phyloP scores from a whole-genome alignment of 2,797 vertebrate species.

The Coregonus sp. region DNA sequence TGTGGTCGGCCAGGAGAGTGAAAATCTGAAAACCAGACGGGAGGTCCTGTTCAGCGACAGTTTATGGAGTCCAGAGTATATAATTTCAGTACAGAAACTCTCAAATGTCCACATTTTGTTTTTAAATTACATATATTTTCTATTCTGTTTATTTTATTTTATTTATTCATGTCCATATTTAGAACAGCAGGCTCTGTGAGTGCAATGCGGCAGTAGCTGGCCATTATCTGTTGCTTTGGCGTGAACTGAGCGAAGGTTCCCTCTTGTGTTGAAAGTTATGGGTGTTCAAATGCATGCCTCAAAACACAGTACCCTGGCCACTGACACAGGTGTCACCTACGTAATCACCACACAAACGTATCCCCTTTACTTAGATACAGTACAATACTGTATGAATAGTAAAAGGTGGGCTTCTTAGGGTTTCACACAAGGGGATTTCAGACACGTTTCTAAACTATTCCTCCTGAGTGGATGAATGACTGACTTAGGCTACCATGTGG shows the following conservation, averaged over 20 bases:
- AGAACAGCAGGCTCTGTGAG: neutral
- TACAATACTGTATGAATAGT: neutral
- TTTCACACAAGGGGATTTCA: neutral
- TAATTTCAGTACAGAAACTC: neutral
- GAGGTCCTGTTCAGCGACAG: neutral
- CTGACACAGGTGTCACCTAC: neutral
- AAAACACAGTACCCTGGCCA: neutral
- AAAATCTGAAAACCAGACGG: neutral
- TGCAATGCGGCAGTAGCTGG: neutral
- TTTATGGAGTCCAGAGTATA: slow-evolving; percentile 1
- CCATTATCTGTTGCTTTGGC: neutral
- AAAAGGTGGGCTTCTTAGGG: neutral
- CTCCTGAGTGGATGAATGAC: neutral
- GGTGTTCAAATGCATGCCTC: neutral
- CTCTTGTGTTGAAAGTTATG: neutral
- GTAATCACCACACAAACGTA: neutral
- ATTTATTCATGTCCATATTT: neutral
- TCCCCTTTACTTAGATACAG: neutral
- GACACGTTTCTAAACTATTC: neutral
- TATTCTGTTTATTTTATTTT: neutral
- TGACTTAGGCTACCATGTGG: neutral
- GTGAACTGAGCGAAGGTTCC: neutral
- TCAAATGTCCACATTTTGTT: neutral
- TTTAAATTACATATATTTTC: too few species aligned
- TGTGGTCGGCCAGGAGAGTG: neutral